These are phyloP conservation scores for Zoroaster sp. DNA, from an alignment of 53 echinoderm and acorn worm genomes.

Conservation along the genomic window DNA sequence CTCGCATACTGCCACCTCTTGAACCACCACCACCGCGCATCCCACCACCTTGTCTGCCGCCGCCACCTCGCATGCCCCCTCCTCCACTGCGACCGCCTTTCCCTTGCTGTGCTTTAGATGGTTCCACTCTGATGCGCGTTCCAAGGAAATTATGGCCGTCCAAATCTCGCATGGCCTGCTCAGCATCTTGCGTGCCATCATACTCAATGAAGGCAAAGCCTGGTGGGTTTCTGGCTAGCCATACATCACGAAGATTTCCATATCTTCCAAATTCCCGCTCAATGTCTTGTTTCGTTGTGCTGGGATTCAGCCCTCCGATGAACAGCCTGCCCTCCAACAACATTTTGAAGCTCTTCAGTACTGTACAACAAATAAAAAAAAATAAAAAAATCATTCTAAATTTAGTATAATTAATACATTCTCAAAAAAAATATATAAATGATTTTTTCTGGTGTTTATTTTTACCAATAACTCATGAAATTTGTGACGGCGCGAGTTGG, in stretches of 20 bases:
- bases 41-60: slow-evolving; percentile 71
- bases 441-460: too few relatives aligned
- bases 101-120: slow-evolving; percentile 73
- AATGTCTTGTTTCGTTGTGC: slow-evolving; percentile 78
- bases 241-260: slow-evolving; percentile 82
- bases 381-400: neutral
- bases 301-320: slow-evolving; percentile 75
- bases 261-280: slow-evolving; percentile 79
- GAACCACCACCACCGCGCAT: slow-evolving; percentile 29
- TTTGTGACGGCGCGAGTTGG: too few relatives aligned
- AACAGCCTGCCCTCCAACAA: slow-evolving; percentile 84
- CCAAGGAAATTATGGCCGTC: slow-evolving; percentile 83
- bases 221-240: slow-evolving; percentile 97
- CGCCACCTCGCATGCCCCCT: slow-evolving; percentile 64
- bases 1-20: slow-evolving; percentile 4
- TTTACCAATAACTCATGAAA: too few relatives aligned
- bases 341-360: slow-evolving; percentile 26
- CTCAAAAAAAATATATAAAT: too few relatives aligned
- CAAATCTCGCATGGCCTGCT: slow-evolving; percentile 74
- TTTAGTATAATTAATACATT: too few relatives aligned
- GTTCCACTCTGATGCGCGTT: slow-evolving; percentile 85
- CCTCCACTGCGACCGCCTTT: slow-evolving; percentile 75
- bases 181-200: slow-evolving; percentile 70
- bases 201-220: slow-evolving; percentile 98
- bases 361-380: neutral